Conservation (phyloP, 2,888 invertebrate species). For the Nephrotoma guestfalica region DNA sequence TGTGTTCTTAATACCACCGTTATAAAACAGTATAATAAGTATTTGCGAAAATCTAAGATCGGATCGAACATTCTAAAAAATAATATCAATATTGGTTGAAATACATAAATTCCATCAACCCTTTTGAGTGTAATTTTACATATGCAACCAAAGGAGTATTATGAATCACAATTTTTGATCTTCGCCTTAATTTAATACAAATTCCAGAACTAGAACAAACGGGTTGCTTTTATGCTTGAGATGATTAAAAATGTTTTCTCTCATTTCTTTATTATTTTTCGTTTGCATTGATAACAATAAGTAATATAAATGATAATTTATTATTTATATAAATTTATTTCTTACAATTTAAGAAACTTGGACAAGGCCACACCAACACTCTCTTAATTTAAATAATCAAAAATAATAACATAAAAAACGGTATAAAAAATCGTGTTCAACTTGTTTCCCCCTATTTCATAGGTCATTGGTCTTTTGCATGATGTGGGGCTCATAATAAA, state of each 20-base stretch:
- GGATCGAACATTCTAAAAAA: neutral
- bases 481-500: neutral
- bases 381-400: neutral
- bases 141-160: neutral
- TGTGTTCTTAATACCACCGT: neutral
- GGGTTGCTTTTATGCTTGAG: neutral
- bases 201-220: neutral
- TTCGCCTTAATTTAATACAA: neutral
- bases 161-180: neutral
- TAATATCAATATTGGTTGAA: neutral
- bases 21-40: neutral
- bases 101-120: neutral
- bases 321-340: neutral
- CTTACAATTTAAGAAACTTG: neutral
- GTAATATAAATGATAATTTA: neutral
- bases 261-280: neutral
- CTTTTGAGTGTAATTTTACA: neutral
- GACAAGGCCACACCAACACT: neutral
- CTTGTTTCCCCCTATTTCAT: neutral
- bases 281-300: neutral
- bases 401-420: neutral
- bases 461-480: neutral
- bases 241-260: neutral
- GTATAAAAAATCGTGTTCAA: neutral
- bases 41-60: neutral